Base-by-base conservation (phyloP, 2,797 vertebrate species). In the Sciaenops ocellatus region DNA sequence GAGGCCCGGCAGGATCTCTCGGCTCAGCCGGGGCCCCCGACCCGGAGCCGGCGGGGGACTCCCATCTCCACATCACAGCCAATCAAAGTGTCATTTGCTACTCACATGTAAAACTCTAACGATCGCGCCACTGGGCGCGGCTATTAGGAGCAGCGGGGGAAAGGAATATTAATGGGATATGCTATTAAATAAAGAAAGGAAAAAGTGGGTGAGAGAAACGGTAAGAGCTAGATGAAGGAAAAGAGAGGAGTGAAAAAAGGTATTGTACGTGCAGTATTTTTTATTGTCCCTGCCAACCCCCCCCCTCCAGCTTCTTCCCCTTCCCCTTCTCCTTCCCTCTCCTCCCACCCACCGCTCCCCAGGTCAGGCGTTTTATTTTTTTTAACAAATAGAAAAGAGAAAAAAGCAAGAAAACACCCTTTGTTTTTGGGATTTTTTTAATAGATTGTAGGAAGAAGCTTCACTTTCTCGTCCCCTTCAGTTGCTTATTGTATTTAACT, bases 51-150 rank as follows among this genome's bases (percentile, higher is more conserved):
- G 97, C 96, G 94, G 98, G 97, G 96, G 97, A 97, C 95, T 95
- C 96, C 96, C 97, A 97, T 98, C 98, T 98, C 97, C 97, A 98
- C 97, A 98, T 98, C 97, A 98, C 97, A 97, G 98, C 98, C 98
- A 99, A 99, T 99, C 98, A 99, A 99, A 99, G 98, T 99, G 98
- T 99, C 98, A 99, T 99, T 99, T 99, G 97, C 98, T 97, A 97
- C 98, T 98, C 98, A 97, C 97, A 99, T 98, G 97, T 99, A 99
- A 99, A 99, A 96, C 96, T 98, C 97, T 98, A 99, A 98, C 97
- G 98, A 99, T 98, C 97, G 97, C 97, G 95, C 98, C 97, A 97
- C 97, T 96, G 97, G 97, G 97, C 96, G 96, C 97, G 98, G 97
- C 98, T 97, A 99, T 99, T 99, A 99, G 96, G 96, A 97, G 97